Evolutionary conservation across 2,888 invertebrate species (phyloP), one percentile per base, ranked within the genome.

Genomic region (Eilema depressum): DNA sequence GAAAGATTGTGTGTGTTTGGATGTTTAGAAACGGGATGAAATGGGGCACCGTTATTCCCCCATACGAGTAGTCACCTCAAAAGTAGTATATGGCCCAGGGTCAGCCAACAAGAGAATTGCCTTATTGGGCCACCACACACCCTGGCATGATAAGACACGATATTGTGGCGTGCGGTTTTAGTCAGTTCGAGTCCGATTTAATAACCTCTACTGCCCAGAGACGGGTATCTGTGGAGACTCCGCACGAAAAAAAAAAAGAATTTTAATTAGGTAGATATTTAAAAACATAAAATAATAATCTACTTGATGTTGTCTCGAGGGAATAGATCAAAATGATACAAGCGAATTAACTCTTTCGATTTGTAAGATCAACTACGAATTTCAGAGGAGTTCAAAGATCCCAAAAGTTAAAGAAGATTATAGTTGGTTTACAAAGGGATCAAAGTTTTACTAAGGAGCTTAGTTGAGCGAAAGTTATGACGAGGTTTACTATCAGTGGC

Each of bases 361-460:
- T 63, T 41, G 37, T 41, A 41, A 63, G 37, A 37, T 25, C 37
- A 25, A 26, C 20, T 37, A 3, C 10, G 4, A 41, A 25, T 41
- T 63, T 41, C 33, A 62, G 28, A 33, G 33, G 12, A 5, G 5
- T 23, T 57, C 23, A 65, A 65, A 65, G 23, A 57, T 65, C 53
- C 33, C 56, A 26, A 57, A 41, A 66, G 59, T 60, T 60, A 20
- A 33, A 65, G 25, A 41, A 41, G 11, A 56, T 66, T 66, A 25
- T 20, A 37, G 59, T 25, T 56, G 25, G 56, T 23, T 66, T 26
- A 66, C 37, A 66, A 41, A 59, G 56, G 37, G 37, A 14, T 59
- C n/a, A 60, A 59, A 37, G 59, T 26, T 63, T 41, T 41, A 11
- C 20, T 63, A 63, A 63, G 62, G 41, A 41, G 63, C 57, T 66